Percentiles rank a stretch among this genome's conserved stretches.
Conservation (phyloP, 2,797 vertebrate genomes). For the Aphelocoma californica region DNA sequence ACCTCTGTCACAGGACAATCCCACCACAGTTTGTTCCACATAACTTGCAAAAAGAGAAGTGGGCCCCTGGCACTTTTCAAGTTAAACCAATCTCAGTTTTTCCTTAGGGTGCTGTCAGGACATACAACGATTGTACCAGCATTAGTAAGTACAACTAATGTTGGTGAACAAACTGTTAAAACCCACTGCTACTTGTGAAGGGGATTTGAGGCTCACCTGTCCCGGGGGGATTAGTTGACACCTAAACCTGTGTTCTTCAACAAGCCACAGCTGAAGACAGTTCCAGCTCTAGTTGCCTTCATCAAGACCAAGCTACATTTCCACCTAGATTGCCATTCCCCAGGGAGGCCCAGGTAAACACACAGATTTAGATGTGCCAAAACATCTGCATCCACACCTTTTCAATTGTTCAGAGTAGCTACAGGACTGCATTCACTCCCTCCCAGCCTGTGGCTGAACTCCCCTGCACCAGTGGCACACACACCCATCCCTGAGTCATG, state of each 20-base stretch:
- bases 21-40: background rate
- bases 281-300: background rate
- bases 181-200: background rate
- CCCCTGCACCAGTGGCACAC: background rate
- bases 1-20: background rate
- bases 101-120: background rate
- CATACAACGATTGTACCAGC: background rate
- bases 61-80: background rate
- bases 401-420: background rate
- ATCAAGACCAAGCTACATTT: background rate
- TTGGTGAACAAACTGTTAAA: background rate
- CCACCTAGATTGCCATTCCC: background rate
- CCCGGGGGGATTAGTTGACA: background rate
- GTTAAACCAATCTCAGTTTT: background rate
- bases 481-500: accelerated
- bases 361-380: background rate
- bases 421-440: background rate
- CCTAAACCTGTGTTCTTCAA: background rate
- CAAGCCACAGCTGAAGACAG: background rate
- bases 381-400: background rate
- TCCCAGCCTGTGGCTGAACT: background rate
- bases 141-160: background rate
- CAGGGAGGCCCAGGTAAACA: background rate
- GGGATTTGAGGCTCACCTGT: background rate
- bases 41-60: background rate